These are phyloP conservation scores for Dissostichus mawsoni DNA, from an alignment of 2,113 vertebrate genomes.

Conservation along the genomic window DNA sequence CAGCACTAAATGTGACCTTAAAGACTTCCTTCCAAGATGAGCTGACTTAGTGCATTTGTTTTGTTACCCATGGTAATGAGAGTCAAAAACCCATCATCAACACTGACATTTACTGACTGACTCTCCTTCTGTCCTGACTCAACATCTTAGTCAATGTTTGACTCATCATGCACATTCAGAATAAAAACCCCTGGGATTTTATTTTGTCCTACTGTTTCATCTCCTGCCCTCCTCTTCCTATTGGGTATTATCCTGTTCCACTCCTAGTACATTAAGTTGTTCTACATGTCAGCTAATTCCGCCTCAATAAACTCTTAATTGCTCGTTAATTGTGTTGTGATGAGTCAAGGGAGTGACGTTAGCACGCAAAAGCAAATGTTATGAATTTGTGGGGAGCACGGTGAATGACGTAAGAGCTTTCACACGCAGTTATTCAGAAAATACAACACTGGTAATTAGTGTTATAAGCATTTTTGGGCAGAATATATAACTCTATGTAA, in stretches of 20 bases:
- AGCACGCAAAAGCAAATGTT: slow-evolving; percentile 52
- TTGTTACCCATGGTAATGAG: background rate
- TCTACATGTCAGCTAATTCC: slow-evolving; percentile 78
- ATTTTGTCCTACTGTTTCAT: background rate
- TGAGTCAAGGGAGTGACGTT: slow-evolving; percentile 74
- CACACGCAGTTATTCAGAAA: slow-evolving; percentile 1
- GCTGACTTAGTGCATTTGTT: slow-evolving; percentile 7
- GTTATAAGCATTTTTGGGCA: background rate
- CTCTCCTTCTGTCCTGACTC: slow-evolving; percentile 15
- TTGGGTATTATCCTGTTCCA: slow-evolving; percentile 42
- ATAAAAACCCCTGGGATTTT: slow-evolving; percentile 19
- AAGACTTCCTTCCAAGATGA: slow-evolving; percentile 2
- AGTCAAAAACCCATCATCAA: slow-evolving; percentile 14
- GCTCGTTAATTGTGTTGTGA: slow-evolving; percentile 80
- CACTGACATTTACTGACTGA: slow-evolving; percentile 40
- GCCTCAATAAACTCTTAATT: slow-evolving; percentile 81
- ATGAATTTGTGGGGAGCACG: slow-evolving; percentile 44
- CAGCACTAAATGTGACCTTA: slow-evolving; percentile 10
- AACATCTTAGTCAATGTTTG: slow-evolving; percentile 19
- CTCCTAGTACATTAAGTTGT: slow-evolving; percentile 72
- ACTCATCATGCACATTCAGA: slow-evolving; percentile 10
- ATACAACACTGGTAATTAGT: background rate
- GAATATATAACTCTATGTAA: background rate
- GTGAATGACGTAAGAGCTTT: slow-evolving; percentile 17
- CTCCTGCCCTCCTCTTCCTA: slow-evolving; percentile 6